Conservation (phyloP, 1,140 invertebrate species). For the Ganaspis sp. region DNA sequence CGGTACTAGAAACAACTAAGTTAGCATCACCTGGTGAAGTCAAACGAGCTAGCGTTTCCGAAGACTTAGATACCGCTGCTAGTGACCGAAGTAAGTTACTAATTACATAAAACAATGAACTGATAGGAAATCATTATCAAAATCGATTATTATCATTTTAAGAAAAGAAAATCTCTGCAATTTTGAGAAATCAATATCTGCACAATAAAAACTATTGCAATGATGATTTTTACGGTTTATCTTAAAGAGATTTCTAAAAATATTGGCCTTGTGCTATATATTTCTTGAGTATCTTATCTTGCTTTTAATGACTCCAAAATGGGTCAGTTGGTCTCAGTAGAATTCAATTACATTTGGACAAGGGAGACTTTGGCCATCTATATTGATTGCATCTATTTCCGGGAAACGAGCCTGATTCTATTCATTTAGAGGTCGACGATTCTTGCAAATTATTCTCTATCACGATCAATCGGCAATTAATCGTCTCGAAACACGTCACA, state of each 20-base stretch:
- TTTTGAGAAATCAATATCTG: too few relatives aligned
- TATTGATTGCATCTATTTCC: slow-evolving; percentile 13
- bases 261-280: too few relatives aligned
- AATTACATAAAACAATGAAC: too few relatives aligned
- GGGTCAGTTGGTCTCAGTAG: slow-evolving; percentile 6
- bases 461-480: not conserved
- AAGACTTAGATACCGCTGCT: not conserved
- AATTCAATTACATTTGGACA: not conserved
- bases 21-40: not conserved
- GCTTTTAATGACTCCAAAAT: not conserved
- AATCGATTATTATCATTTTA: too few relatives aligned
- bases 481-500: too few relatives aligned
- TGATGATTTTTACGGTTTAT: too few relatives aligned
- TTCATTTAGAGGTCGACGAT: slow-evolving; percentile 1
- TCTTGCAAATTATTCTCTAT: not conserved
- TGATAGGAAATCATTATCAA: too few relatives aligned
- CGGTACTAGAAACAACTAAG: not conserved
- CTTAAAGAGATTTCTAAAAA: too few relatives aligned
- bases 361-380: not conserved
- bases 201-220: too few relatives aligned
- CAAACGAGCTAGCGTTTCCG: not conserved
- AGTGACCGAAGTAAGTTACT: slow-evolving; percentile 13
- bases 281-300: too few relatives aligned
- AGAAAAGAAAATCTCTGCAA: too few relatives aligned
- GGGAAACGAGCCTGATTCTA: not conserved